Evolutionary conservation across 2,797 vertebrate species (phyloP), one percentile per base, ranked within the genome.

Genomic region (Steatocranus sp.): DNA sequence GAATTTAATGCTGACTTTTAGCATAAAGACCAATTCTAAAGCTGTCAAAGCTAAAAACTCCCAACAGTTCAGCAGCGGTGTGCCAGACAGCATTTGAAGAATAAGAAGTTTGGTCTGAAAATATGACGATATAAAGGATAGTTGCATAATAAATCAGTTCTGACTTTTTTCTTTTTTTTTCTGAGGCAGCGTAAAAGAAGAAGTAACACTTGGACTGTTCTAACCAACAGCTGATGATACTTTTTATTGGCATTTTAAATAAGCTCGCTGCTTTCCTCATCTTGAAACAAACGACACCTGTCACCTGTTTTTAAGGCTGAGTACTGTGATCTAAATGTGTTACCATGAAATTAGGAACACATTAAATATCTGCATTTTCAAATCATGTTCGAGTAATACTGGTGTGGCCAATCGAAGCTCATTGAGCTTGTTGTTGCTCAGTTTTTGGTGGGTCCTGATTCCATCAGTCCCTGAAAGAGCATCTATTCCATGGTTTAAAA

Each of bases 1-100:
- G 75, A 83, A 92, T 91, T 93, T 86, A 88, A 80, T 83, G 68
- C 43, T 73, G 68, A 73, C 17, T 73, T 73, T 73, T 32, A 30
- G 68, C 17, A 73, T 32, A 48, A 73, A 73, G 41, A 48, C 41
- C 41, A 18, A 73, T 48, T 73, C 43, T 73, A n/a, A n/a, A n/a
- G 68, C 68, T 73, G 25, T 46, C 68, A 73, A 30, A 17, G 53
- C 56, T 25, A 63, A 63, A 61, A 79, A 76, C 17, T 30, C 68
- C 43, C 54, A 17, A 50, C 48, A 20, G 48, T 53, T 53, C 25
- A 11, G 15, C 43, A 70, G 14, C 38, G 48, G 15, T 66, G 12
- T 70, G 75, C 27, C 23, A 3, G 38, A 23, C 54, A 25, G 86
- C 27, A 50, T 51, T 76, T 53, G 34, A 78, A 48, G 17, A 1